These are phyloP conservation scores for Noctua comes DNA, from an alignment of 2,888 invertebrate genomes.

Conservation along the genomic window DNA sequence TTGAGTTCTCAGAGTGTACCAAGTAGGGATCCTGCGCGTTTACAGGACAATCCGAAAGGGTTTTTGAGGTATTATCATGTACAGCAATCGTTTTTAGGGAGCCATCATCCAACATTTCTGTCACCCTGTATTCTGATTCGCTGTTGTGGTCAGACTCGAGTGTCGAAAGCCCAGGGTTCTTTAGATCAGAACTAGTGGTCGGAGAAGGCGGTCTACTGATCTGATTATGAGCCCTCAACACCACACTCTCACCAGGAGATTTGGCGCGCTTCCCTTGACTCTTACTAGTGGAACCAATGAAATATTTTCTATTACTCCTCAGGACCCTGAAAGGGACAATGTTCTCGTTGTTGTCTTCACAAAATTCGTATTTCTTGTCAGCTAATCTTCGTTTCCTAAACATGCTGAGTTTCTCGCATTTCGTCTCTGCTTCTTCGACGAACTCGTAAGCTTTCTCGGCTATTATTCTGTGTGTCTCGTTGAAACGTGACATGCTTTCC, in stretches of 20 bases:
- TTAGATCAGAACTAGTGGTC: conserved; percentile 76
- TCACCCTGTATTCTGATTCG: conserved; percentile 87
- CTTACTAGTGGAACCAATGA: conserved; percentile 83
- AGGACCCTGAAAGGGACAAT: conserved; percentile 92
- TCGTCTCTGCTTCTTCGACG: conserved; percentile 94
- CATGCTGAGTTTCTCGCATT: conserved; percentile 96
- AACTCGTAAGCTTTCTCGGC: conserved; percentile 96
- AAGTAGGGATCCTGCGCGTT: conserved; percentile 87
- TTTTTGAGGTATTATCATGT: conserved; percentile 88
- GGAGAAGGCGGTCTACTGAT: conserved; percentile 83
- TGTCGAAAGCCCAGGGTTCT: conserved; percentile 74
- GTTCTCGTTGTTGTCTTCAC: conserved; percentile 93
- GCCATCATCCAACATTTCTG: conserved; percentile 88
- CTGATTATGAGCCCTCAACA: conserved; percentile 86
- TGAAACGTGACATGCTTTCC: conserved; percentile 89
- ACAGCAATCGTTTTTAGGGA: conserved; percentile 88
- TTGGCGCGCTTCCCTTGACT: conserved; percentile 79
- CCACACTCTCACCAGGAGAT: conserved; percentile 86
- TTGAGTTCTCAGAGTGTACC: conserved; percentile 89
- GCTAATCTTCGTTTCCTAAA: conserved; percentile 96
- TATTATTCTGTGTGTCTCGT: conserved; percentile 88
- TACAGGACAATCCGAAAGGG: conserved; percentile 86
- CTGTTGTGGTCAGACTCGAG: conserved; percentile 84
- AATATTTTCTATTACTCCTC: conserved; percentile 89
- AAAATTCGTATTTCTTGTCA: conserved; percentile 97